phyloP scores from a whole-genome alignment of 2,797 vertebrate species.

The Ispidina picta region DNA sequence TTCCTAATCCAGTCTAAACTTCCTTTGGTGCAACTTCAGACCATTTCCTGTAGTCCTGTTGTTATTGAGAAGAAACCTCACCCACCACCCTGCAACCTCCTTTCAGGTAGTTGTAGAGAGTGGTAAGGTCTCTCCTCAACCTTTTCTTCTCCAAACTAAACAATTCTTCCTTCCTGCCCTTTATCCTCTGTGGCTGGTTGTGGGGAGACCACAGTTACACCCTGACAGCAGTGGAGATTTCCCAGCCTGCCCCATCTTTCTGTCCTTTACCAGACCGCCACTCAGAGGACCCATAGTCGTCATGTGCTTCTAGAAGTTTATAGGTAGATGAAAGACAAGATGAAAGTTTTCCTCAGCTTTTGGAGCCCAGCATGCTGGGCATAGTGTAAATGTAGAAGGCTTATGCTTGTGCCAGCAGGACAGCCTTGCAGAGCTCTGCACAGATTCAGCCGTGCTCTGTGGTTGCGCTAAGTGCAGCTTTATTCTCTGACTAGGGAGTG shows the following conservation, averaged over 20 bases:
- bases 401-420: background rate
- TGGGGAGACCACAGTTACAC: background rate
- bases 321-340: conserved; percentile 1
- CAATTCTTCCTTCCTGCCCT: background rate
- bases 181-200: rapidly evolving
- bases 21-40: too few species aligned
- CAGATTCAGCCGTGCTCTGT: background rate
- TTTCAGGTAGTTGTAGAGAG: too few species aligned
- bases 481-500: too few species aligned
- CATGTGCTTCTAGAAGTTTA: background rate
- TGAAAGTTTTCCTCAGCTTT: conserved; percentile 18
- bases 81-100: too few species aligned
- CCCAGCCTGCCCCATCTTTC: too few species aligned
- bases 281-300: background rate
- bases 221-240: rapidly evolving
- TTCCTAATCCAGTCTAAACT: too few species aligned
- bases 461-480: background rate
- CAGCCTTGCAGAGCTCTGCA: background rate
- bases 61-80: too few species aligned
- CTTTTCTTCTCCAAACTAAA: too few species aligned
- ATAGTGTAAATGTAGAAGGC: background rate
- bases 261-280: background rate
- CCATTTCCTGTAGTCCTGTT: too few species aligned
- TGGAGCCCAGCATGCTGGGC: background rate
- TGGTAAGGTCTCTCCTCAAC: too few species aligned